Evolutionary conservation across 2,888 invertebrate species (phyloP).

Genomic region (Coleophora deauratella): DNA sequence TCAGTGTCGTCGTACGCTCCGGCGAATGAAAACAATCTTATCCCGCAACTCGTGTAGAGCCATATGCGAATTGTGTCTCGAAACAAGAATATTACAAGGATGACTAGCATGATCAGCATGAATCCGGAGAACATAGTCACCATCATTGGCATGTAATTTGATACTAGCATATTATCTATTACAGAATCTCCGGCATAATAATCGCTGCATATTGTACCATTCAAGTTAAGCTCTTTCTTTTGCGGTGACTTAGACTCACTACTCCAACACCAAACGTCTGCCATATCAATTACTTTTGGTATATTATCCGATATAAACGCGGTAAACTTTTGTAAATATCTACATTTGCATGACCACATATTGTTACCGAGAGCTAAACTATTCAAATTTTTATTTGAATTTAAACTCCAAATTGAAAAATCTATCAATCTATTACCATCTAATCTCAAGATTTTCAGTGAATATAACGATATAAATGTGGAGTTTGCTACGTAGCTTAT

Average conservation of each 20-base stretch:
- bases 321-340: conserved; percentile 87
- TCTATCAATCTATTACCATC: conserved; percentile 88
- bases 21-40: conserved; percentile 84
- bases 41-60: conserved; percentile 89
- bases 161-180: conserved; percentile 85
- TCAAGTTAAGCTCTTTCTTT: conserved; percentile 85
- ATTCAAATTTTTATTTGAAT: conserved; percentile 76
- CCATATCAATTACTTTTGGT: conserved; percentile 81
- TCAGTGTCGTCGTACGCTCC: conserved; percentile 85
- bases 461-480: conserved; percentile 83
- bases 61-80: conserved; percentile 90
- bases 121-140: conserved; percentile 85
- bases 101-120: conserved; percentile 82
- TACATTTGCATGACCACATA: conserved; percentile 92
- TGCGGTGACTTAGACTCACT: conserved; percentile 79
- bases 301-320: conserved; percentile 86
- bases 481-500: conserved; percentile 84
- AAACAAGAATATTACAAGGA: conserved; percentile 87
- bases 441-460: conserved; percentile 83
- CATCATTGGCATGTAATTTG: conserved; percentile 88
- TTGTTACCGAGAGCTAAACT: conserved; percentile 87
- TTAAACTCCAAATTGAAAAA: conserved; percentile 85
- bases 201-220: conserved; percentile 89
- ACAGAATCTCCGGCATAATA: conserved; percentile 87
- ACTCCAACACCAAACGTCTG: conserved; percentile 86